These are phyloP conservation scores for Spisula subtruncata DNA, from an alignment of 2,888 invertebrate species.

Conservation along the genomic window DNA sequence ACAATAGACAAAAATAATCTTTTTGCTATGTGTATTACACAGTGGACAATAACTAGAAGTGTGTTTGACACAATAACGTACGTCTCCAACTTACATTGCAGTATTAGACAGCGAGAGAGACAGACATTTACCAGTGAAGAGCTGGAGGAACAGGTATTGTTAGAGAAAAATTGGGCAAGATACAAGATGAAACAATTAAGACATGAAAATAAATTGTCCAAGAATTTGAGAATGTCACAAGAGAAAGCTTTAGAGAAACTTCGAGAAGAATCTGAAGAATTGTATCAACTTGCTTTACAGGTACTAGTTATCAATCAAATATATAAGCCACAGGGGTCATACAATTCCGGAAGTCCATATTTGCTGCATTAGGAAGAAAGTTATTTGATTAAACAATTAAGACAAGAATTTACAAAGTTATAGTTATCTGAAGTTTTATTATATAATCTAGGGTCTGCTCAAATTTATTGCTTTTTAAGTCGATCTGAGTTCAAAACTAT, in stretches of 20 bases:
- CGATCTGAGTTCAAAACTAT: too few species aligned
- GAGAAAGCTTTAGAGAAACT: slow-evolving; percentile 93
- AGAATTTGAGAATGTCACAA: slow-evolving; percentile 91
- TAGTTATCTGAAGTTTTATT: too few species aligned
- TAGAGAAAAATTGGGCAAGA: slow-evolving; percentile 93
- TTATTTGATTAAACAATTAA: background rate
- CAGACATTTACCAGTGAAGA: slow-evolving; percentile 89
- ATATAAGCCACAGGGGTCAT: background rate
- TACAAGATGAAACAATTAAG: slow-evolving; percentile 91
- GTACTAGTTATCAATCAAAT: slow-evolving; percentile 88
- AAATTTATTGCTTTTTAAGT: too few species aligned
- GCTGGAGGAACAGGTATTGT: slow-evolving; percentile 90
- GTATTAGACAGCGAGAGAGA: slow-evolving; percentile 82
- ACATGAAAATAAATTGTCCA: slow-evolving; percentile 91
- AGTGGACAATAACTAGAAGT: too few species aligned
- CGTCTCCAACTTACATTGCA: slow-evolving; percentile 62
- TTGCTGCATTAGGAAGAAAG: background rate
- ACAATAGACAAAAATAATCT: too few species aligned
- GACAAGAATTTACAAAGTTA: too few species aligned
- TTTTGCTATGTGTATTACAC: too few species aligned
- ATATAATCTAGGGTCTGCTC: too few species aligned
- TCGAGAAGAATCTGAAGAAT: slow-evolving; percentile 93
- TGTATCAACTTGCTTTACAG: slow-evolving; percentile 95
- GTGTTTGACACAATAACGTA: too few species aligned
- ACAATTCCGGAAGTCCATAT: background rate